These are phyloP conservation scores for Chionodraco myersi DNA, from an alignment of 2,113 vertebrate species.

Conservation along the genomic window DNA sequence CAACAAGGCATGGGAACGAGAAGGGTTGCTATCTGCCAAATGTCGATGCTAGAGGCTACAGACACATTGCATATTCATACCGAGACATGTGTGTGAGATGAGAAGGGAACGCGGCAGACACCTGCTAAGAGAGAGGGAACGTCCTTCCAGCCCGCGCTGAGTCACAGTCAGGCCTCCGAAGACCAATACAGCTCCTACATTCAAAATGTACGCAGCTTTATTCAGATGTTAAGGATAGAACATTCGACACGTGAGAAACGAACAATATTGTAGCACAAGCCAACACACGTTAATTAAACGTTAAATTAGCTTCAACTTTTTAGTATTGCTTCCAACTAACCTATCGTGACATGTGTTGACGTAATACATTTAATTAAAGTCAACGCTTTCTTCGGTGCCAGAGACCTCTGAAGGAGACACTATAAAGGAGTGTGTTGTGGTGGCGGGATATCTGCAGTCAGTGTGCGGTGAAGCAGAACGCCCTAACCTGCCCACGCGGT, in stretches of 20 bases:
- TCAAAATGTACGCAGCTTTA: background rate
- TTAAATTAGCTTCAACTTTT: too few relatives aligned
- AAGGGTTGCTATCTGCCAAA: slow-evolving; percentile 14
- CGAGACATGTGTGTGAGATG: background rate
- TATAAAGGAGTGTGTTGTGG: slow-evolving; percentile 9
- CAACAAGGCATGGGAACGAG: slow-evolving; percentile 15
- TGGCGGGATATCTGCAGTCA: slow-evolving; percentile 14
- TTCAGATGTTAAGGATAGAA: slow-evolving; percentile 8
- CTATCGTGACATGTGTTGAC: too few relatives aligned
- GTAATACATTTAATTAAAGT: too few relatives aligned
- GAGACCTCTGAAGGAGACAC: slow-evolving; percentile 6
- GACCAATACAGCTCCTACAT: slow-evolving; percentile 8
- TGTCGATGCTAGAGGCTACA: slow-evolving; percentile 9
- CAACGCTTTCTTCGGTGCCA: too few relatives aligned
- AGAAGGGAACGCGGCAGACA: slow-evolving; percentile 19
- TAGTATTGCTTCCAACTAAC: too few relatives aligned
- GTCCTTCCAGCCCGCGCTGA: background rate
- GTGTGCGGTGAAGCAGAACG: slow-evolving; percentile 36
- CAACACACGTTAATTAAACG: too few relatives aligned
- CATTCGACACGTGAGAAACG: background rate
- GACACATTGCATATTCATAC: slow-evolving; percentile 19
- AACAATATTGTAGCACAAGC: background rate
- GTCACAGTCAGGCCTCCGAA: background rate
- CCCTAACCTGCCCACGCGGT: slow-evolving; percentile 62
- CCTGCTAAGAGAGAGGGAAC: slow-evolving; percentile 31